Percentiles rank a stretch among this genome's conserved stretches.
phyloP scores from a whole-genome alignment of 2,113 vertebrate species.

The Suricata suricatta region DNA sequence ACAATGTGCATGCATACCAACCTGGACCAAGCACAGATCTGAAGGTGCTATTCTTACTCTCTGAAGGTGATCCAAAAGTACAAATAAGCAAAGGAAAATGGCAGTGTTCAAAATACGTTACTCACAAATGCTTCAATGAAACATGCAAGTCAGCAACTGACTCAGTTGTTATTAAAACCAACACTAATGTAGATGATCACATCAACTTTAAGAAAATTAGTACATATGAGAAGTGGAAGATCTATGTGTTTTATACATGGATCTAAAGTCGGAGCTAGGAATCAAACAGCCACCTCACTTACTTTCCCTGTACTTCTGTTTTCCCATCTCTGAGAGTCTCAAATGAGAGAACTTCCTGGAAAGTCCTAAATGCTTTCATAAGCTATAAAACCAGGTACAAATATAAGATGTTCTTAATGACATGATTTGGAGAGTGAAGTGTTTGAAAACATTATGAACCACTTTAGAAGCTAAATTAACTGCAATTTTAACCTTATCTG shows the following conservation, averaged over 20 bases:
- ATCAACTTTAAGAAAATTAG: not conserved
- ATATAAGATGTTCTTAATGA: not conserved
- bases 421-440: not conserved
- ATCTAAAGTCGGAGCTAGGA: not conserved
- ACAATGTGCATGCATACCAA: not conserved
- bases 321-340: not conserved
- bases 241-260: fast-evolving
- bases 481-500: not conserved
- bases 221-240: not conserved
- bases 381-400: not conserved
- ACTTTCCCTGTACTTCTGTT: not conserved
- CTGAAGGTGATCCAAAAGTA: not conserved
- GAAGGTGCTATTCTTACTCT: not conserved
- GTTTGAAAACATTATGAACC: not conserved
- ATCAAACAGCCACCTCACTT: not conserved
- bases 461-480: not conserved
- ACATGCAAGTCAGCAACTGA: not conserved
- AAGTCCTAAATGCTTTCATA: not conserved
- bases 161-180: not conserved
- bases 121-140: not conserved
- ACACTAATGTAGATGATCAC: not conserved
- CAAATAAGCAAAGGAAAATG: not conserved
- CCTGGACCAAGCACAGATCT: not conserved
- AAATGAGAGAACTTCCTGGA: not conserved
- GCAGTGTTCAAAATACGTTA: not conserved